phyloP scores from a whole-genome alignment of 2,888 invertebrate genomes.

The Aspidiotus destructor region DNA sequence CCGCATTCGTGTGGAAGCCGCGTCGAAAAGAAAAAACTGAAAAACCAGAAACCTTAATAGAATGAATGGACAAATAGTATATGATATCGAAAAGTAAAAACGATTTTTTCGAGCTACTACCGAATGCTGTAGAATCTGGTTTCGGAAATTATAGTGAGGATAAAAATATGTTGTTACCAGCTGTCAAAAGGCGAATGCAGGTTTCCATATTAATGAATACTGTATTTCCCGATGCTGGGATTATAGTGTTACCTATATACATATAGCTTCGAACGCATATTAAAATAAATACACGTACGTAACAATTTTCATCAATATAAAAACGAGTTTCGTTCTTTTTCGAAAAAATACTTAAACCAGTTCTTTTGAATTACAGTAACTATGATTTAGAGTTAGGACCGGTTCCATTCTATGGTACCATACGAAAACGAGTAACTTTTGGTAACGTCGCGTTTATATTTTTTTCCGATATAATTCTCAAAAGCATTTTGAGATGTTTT shows the following conservation, averaged over 20 bases:
- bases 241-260: background rate
- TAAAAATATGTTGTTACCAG: background rate
- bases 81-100: too few relatives aligned
- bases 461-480: conserved; percentile 2
- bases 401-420: background rate
- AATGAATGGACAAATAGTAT: too few relatives aligned
- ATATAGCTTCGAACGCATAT: conserved; percentile 9
- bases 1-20: too few relatives aligned
- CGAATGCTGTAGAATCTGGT: background rate
- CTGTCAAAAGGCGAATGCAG: conserved; percentile 17
- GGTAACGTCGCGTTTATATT: background rate
- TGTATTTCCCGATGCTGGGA: conserved; percentile 4
- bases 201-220: conserved; percentile 12
- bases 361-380: background rate
- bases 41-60: too few relatives aligned
- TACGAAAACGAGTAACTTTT: conserved; percentile 6
- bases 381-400: too few relatives aligned
- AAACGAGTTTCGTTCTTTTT: background rate
- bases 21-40: too few relatives aligned
- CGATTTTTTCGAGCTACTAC: too few relatives aligned
- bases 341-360: conserved; percentile 8
- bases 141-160: conserved; percentile 8
- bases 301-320: conserved; percentile 18
- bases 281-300: conserved; percentile 21
- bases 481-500: background rate